These are phyloP conservation scores for Schizotus pectinicornis DNA, from an alignment of 2,888 invertebrate species.

Conservation along the genomic window DNA sequence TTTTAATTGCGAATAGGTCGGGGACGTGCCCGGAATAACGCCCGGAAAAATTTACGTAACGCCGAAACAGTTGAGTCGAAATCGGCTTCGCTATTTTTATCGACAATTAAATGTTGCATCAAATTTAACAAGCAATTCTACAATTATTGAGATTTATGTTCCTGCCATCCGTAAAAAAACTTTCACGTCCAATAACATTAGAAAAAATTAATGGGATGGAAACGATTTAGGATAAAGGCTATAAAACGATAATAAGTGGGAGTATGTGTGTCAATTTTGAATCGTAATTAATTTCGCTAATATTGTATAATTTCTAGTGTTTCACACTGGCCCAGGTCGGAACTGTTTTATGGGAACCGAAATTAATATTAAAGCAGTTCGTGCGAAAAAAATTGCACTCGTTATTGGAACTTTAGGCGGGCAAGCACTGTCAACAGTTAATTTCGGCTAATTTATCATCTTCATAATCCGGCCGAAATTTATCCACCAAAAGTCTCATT, in stretches of 20 bases:
- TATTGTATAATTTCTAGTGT: slow-evolving; percentile 5
- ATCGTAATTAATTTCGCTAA: slow-evolving; percentile 17
- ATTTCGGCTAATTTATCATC: too few relatives aligned
- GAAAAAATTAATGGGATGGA: slow-evolving; percentile 2
- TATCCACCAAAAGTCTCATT: neutral
- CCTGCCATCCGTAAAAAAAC: neutral
- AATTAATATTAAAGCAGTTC: slow-evolving; percentile 3
- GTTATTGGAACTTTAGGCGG: too few relatives aligned
- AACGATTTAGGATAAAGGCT: neutral
- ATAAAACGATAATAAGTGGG: slow-evolving; percentile 1
- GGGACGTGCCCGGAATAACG: neutral
- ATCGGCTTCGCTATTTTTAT: too few relatives aligned
- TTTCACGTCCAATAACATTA: slow-evolving; percentile 8
- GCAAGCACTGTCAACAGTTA: too few relatives aligned
- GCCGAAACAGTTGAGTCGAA: neutral
- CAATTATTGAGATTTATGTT: slow-evolving; percentile 2
- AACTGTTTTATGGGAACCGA: slow-evolving; percentile 8
- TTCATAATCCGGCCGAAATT: neutral
- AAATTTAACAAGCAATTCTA: neutral
- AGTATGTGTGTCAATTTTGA: neutral
- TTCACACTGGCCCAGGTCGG: neutral
- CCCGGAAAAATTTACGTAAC: neutral
- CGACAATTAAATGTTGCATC: neutral
- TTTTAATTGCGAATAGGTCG: slow-evolving; percentile 13
- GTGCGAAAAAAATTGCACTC: slow-evolving; percentile 9